Base-by-base conservation (phyloP, 2,113 vertebrate species). In the Oceanites oceanicus region DNA sequence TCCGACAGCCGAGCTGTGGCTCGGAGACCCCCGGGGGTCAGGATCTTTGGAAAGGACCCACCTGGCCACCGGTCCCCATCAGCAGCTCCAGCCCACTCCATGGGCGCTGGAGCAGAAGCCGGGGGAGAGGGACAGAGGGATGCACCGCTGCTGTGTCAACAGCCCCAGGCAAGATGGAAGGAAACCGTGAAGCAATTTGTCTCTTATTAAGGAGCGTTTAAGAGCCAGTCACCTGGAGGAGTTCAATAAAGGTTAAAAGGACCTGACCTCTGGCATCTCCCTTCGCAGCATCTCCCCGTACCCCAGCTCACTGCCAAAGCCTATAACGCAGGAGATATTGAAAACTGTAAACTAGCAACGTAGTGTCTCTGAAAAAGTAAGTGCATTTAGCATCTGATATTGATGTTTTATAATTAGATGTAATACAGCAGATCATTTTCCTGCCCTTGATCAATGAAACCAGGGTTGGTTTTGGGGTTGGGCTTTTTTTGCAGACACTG, bases 391-490 rank as follows among this genome's bases (percentile, higher is more conserved):
- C 95, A 86, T 97, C 92, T 96, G 92, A 77, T 98, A 97, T 97
- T 59, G 94, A 97, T 93, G 81, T 95, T 97, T 98, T 95, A 97
- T 98, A 98, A 98, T 98, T 98, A 98, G 96, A 98, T 88, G 74
- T 93, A 97, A 97, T 97, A 97, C 76, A 97, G 96, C 78, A 95
- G 94, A 96, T 96, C 91, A 94, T 97, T 97, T 98, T 97, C 95
- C 96, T 89, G 74, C 88, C 78, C 91, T 67, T 97, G 95, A 95
- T 98, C 97, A 97, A 97, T 97, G 96, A 97, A 97, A 97, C 42
- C 91, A 78, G 81, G 70, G 84, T 25, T 50, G 95, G 94, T 89
- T 92, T 96, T 96, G 90, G 96, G 94, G 90, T 68, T 92, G 86
- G 81, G 96, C 81, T 92, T 80, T 88, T 88, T 92, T 95, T 90